Evolutionary conservation across 1,140 invertebrate genomes (phyloP).

Genomic region (Sminthurinus signatus): DNA sequence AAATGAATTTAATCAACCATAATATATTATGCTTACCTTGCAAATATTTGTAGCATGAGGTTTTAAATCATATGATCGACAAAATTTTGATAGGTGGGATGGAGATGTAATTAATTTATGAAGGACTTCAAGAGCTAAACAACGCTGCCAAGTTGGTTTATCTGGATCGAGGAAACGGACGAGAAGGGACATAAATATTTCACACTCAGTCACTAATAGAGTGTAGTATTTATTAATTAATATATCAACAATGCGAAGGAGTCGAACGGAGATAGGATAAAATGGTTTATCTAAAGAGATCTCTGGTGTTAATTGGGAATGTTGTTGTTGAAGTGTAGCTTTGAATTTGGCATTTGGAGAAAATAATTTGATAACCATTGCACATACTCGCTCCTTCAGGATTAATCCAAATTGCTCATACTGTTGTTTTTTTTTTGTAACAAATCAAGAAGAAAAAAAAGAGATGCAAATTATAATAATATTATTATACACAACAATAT

Average conservation of each 20-base stretch:
- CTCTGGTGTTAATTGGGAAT: constrained; percentile 36
- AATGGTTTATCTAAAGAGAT: constrained; percentile 77
- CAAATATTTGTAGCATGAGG: constrained; percentile 84
- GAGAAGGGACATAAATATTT: constrained; percentile 94
- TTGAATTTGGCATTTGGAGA: constrained; percentile 92
- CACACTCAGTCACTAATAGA: constrained; percentile 92
- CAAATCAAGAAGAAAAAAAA: too few relatives aligned
- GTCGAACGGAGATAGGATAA: constrained; percentile 92
- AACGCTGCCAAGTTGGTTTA: constrained; percentile 91
- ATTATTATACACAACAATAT: constrained; percentile 18
- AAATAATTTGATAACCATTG: constrained; percentile 94
- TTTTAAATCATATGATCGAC: constrained; percentile 88
- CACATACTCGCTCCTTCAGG: constrained; percentile 93
- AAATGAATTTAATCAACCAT: constrained; percentile 24
- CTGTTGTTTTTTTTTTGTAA: too few relatives aligned
- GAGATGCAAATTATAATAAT: constrained; percentile 15
- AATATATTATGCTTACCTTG: constrained; percentile 31
- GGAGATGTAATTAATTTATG: constrained; percentile 89
- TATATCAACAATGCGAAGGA: constrained; percentile 85
- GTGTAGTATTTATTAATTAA: constrained; percentile 90
- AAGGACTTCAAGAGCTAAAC: constrained; percentile 87
- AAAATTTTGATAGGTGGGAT: constrained; percentile 81
- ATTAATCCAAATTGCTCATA: constrained; percentile 91
- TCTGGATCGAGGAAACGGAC: constrained; percentile 96
- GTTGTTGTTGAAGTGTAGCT: constrained; percentile 52